Base-by-base conservation (phyloP, 2,113 vertebrate genomes). In the Ariopsis seemanni region DNA sequence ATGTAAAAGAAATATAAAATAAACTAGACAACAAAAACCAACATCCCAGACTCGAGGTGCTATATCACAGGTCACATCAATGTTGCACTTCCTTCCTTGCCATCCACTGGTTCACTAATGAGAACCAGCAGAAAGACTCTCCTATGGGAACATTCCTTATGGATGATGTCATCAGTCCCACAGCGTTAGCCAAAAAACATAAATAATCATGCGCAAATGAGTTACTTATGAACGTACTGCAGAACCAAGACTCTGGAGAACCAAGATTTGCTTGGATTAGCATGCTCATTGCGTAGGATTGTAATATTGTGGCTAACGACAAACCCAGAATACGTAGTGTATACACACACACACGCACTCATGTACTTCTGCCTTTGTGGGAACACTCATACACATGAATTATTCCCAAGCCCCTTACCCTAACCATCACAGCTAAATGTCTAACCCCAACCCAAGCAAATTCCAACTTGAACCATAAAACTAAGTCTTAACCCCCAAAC, bases 101-200 rank as follows among this genome's bases (percentile, higher is more conserved):
- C 34, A 71, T 82, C 82, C 50, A 30, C 84, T 86, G 71, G 83
- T 86, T 81, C 84, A 79, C 67, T 93, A 94, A 94, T 88, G 88
- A 87, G 92, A 92, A 93, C 90, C 93, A 94, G 92, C 91, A 91
- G 92, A 85, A 91, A 52, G 71, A 72, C 88, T 60, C 0, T 60
- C 82, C 82, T 72, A 77, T 88, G 85, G 91, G 91, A 91, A 91
- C 92, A 92, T 94, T 94, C 91, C 83, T 90, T 85, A 65, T 52
- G 69, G 67, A 82, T 93, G 92, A 95, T 91, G 88, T 95, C 94
- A 94, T 88, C 63, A 57, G 57, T 57, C 80, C 69, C 85, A 34
- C 78, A 86, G 87, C 27, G 72, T 78, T 67, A 85, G 72, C 63
- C 58, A 57, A 90, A 85, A 91, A 88, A 87, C 63, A 81, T 67